Evolutionary conservation across 2,797 vertebrate genomes (phyloP).

Genomic region (Parambassis ranga): DNA sequence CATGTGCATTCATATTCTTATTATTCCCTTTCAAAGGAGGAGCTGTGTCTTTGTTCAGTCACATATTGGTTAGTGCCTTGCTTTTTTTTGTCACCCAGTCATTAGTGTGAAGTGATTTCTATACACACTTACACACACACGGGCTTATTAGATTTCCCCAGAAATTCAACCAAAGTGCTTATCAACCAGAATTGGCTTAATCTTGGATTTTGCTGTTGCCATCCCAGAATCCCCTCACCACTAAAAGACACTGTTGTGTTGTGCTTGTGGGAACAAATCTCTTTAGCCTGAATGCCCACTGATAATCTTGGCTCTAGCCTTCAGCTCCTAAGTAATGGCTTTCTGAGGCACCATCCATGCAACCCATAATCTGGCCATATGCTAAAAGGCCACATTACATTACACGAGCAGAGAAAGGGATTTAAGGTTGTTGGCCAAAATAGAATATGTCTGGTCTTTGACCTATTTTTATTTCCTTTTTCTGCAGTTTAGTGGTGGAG

Average conservation of each 20-base stretch:
- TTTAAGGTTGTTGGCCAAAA: conserved; percentile 33
- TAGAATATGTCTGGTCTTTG: conserved; percentile 24
- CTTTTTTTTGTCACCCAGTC: too few species aligned
- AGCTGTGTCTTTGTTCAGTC: too few species aligned
- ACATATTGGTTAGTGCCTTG: too few species aligned
- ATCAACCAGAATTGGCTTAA: conserved; percentile 33
- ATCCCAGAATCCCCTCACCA: conserved; percentile 42
- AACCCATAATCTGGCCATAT: conserved; percentile 69
- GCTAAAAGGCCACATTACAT: conserved; percentile 55
- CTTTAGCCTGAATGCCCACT: conserved; percentile 49
- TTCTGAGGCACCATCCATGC: conserved; percentile 57
- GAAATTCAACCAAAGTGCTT: conserved; percentile 29
- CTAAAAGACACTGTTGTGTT: conserved; percentile 36
- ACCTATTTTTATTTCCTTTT: conserved; percentile 41
- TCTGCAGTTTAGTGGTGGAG: neutral
- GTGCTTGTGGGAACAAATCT: conserved; percentile 48
- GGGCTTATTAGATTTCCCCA: neutral
- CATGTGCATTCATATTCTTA: too few species aligned
- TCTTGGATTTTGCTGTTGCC: conserved; percentile 45
- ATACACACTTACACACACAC: neutral
- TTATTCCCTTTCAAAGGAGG: too few species aligned
- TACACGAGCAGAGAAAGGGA: conserved; percentile 39
- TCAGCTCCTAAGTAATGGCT: conserved; percentile 63
- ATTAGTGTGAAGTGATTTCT: neutral
- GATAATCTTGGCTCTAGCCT: conserved; percentile 67